These are phyloP conservation scores for Cheilosia impressa DNA, from an alignment of 2,888 invertebrate genomes.

Conservation along the genomic window DNA sequence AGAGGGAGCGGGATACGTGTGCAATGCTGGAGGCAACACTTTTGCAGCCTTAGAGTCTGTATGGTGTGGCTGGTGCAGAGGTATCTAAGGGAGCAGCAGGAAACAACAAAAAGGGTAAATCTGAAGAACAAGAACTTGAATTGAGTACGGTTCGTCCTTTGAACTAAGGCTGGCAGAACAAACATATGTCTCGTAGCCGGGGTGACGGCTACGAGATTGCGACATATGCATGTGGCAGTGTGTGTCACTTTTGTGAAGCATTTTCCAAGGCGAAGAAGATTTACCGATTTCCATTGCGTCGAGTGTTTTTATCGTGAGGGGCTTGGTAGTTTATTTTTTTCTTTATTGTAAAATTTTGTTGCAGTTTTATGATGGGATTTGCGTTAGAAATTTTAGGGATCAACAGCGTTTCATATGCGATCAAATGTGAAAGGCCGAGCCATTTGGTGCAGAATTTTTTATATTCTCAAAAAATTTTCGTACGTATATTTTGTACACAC, in stretches of 20 bases:
- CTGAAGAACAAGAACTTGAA: slow-evolving; percentile 54
- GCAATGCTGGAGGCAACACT: slow-evolving; percentile 39
- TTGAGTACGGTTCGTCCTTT: slow-evolving; percentile 49
- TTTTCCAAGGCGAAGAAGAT: background rate
- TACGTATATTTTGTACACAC: no score
- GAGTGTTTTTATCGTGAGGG: background rate
- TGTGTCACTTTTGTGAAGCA: slow-evolving; percentile 3
- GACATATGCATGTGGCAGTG: background rate
- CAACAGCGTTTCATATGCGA: no score
- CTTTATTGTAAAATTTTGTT: no score
- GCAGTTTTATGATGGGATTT: no score
- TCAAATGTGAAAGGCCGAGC: no score
- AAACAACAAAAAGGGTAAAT: slow-evolving; percentile 29
- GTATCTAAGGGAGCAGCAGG: background rate
- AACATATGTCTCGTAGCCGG: slow-evolving; percentile 13
- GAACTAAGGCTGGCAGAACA: slow-evolving; percentile 30
- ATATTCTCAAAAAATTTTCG: no score
- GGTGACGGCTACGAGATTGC: background rate
- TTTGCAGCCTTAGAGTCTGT: slow-evolving; percentile 6
- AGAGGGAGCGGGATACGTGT: background rate
- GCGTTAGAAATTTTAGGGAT: no score
- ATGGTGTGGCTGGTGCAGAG: background rate
- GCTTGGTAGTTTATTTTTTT: no score
- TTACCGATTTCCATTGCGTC: background rate
- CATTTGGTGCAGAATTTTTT: no score